Percentiles rank a stretch among this genome's conserved stretches.
phyloP scores from a whole-genome alignment of 2,888 invertebrate genomes.

The Synanthedon tipuliformis region DNA sequence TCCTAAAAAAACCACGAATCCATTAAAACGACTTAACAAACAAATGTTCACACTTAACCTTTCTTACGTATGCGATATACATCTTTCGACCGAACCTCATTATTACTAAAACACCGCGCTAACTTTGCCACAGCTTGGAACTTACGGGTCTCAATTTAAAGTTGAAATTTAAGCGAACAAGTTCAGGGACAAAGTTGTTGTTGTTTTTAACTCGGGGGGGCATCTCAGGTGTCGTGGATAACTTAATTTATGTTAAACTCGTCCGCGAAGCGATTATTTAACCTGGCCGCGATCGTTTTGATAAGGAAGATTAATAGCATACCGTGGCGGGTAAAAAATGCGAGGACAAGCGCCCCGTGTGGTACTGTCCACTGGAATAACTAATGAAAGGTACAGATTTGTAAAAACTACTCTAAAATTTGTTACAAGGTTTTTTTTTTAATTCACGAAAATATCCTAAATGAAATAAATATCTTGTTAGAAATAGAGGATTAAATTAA shows the following conservation, averaged over 20 bases:
- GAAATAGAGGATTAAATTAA: too few relatives aligned
- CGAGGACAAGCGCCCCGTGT: constrained; percentile 49
- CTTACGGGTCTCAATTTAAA: constrained; percentile 7
- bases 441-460: too few relatives aligned
- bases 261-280: constrained; percentile 62
- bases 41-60: constrained; percentile 70
- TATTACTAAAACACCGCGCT: constrained; percentile 36
- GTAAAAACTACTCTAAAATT: too few relatives aligned
- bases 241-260: constrained; percentile 69
- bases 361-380: constrained; percentile 25
- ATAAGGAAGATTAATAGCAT: constrained; percentile 64
- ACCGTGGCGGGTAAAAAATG: constrained; percentile 31
- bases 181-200: neutral
- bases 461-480: too few relatives aligned
- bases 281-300: constrained; percentile 48
- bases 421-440: too few relatives aligned
- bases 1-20: constrained; percentile 50
- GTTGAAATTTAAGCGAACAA: constrained; percentile 13
- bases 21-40: constrained; percentile 67
- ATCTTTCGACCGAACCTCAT: constrained; percentile 60
- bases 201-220: constrained; percentile 36
- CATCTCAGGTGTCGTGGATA: constrained; percentile 65
- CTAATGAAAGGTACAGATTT: neutral
- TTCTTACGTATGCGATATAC: constrained; percentile 58
- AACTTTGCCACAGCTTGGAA: constrained; percentile 3